These are phyloP conservation scores for Chrysocyon brachyurus DNA, from an alignment of 2,797 vertebrate genomes.

Conservation along the genomic window DNA sequence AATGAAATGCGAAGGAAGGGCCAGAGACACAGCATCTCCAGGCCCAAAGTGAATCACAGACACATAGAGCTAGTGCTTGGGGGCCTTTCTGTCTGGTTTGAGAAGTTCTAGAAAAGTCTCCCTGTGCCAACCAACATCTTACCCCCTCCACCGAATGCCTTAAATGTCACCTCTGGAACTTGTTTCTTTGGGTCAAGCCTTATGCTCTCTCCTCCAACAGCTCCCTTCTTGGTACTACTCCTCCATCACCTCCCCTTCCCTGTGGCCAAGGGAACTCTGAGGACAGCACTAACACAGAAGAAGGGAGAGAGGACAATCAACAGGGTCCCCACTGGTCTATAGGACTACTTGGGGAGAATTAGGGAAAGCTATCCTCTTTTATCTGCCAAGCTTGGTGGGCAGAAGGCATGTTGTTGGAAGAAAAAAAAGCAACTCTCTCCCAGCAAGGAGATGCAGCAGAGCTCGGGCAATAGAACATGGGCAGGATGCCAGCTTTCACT, in stretches of 20 bases:
- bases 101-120: background rate
- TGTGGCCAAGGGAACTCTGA: background rate
- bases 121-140: background rate
- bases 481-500: background rate
- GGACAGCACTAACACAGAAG: background rate
- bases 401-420: background rate
- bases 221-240: background rate
- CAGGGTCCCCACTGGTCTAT: background rate
- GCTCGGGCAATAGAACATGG: rapidly evolving
- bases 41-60: background rate
- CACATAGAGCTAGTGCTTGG: too few relatives aligned
- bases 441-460: background rate
- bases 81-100: background rate
- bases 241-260: background rate
- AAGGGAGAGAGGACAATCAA: background rate
- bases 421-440: background rate
- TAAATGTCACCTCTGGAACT: background rate
- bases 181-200: background rate
- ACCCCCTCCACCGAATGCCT: background rate
- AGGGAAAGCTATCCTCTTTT: background rate
- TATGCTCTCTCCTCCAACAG: background rate
- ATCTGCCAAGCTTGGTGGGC: background rate
- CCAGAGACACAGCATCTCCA: background rate
- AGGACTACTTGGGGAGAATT: too few relatives aligned
- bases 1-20: background rate